Conservation (phyloP, 2,888 invertebrate species). For the Adelognathus sp. region DNA sequence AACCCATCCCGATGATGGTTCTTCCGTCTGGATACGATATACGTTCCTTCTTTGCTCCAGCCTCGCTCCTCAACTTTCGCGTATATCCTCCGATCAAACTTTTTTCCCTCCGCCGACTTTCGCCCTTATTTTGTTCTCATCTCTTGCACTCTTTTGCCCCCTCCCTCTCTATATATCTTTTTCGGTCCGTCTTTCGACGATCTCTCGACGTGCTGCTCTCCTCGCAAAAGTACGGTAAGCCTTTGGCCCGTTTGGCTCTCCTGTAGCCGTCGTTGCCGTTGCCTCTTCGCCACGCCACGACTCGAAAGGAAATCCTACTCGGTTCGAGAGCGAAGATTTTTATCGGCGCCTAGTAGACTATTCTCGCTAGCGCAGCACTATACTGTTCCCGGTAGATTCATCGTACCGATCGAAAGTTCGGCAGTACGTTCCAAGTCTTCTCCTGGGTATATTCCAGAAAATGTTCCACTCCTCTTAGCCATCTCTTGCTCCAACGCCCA, state of each 20-base stretch:
- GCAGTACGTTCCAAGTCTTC: slow-evolving; percentile 59
- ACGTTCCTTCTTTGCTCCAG: background rate
- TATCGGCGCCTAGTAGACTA: slow-evolving; percentile 58
- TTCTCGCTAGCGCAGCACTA: slow-evolving; percentile 46
- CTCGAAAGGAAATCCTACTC: slow-evolving; percentile 53
- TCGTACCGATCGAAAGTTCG: slow-evolving; percentile 59
- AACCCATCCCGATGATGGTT: slow-evolving; percentile 34
- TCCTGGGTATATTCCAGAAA: slow-evolving; percentile 47
- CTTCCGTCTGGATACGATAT: slow-evolving; percentile 23
- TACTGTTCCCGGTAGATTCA: slow-evolving; percentile 54
- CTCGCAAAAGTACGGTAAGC: slow-evolving; percentile 56
- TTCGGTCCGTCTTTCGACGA: slow-evolving; percentile 50
- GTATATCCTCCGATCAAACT: slow-evolving; percentile 37
- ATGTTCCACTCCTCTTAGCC: slow-evolving; percentile 37
- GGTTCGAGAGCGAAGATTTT: slow-evolving; percentile 55
- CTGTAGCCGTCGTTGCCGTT: background rate
- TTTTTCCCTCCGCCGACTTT: slow-evolving; percentile 44
- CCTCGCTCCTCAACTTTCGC: background rate
- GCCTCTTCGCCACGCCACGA: background rate
- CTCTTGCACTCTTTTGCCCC: slow-evolving; percentile 22
- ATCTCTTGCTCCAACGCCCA: slow-evolving; percentile 25
- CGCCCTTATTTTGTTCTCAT: slow-evolving; percentile 49
- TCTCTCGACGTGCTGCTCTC: slow-evolving; percentile 50
- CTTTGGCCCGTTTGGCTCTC: slow-evolving; percentile 36
- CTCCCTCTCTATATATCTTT: slow-evolving; percentile 20